Percentiles rank a stretch among this genome's conserved stretches.
Conservation (phyloP, 1,140 invertebrate species). For the Eueides isabella region DNA sequence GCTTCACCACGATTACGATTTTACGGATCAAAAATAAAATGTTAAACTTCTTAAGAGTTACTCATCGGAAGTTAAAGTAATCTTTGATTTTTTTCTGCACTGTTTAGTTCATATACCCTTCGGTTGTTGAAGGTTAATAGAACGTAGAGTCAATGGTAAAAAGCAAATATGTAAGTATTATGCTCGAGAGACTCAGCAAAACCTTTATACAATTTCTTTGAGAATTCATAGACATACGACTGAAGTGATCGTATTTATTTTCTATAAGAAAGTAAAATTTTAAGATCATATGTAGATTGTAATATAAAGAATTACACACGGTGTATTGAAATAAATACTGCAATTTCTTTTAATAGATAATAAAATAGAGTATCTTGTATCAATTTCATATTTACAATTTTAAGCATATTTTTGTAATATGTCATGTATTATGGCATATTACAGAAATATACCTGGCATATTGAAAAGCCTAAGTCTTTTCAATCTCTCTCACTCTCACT, state of each 20-base stretch:
- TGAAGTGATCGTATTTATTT: constrained; percentile 14
- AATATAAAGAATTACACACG: no score
- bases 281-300: background rate
- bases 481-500: no score
- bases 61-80: background rate
- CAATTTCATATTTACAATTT: no score
- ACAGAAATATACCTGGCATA: no score
- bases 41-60: background rate
- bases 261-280: background rate
- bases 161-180: constrained; percentile 24
- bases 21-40: background rate
- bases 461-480: no score
- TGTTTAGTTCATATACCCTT: constrained; percentile 8
- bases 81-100: background rate
- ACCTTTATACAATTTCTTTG: constrained; percentile 18
- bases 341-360: no score
- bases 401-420: no score
- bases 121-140: constrained; percentile 16
- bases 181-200: constrained; percentile 14
- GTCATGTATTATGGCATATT: no score
- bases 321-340: no score
- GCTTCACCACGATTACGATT: no score
- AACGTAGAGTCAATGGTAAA: constrained; percentile 18
- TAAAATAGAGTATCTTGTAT: no score
- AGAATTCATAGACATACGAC: constrained; percentile 14